Percentiles rank a stretch among this genome's conserved stretches.
These are phyloP conservation scores for Myrmecophaga tridactyla DNA, from an alignment of 2,113 vertebrate genomes.

Conservation along the genomic window DNA sequence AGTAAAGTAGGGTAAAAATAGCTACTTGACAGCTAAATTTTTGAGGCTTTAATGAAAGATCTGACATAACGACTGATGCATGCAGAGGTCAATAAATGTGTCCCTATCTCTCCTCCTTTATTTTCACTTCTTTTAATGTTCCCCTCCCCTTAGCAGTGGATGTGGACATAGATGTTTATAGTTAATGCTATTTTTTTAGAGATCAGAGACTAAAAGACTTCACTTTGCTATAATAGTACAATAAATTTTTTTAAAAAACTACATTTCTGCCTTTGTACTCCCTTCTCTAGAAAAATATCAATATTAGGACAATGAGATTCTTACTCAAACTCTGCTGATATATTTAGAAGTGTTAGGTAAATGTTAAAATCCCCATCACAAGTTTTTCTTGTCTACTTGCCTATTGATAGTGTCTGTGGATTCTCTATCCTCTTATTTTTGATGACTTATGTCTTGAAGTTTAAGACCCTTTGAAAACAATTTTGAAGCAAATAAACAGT, in stretches of 20 bases:
- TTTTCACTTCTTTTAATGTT: background rate
- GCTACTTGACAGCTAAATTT: background rate
- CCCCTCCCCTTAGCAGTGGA: background rate
- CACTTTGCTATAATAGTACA: background rate
- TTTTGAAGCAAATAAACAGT: background rate
- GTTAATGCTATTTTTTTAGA: background rate
- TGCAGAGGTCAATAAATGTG: background rate
- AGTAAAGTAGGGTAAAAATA: background rate
- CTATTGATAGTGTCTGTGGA: background rate
- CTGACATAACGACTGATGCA: background rate
- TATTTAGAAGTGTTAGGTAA: constrained; percentile 37
- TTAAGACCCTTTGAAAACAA: constrained; percentile 22
- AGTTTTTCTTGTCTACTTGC: background rate
- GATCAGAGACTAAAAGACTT: background rate
- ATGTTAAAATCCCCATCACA: background rate
- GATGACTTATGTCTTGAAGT: constrained; percentile 1
- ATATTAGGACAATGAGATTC: background rate
- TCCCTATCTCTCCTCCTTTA: too few relatives aligned
- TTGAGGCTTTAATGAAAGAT: background rate
- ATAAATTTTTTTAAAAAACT: background rate
- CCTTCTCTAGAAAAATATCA: background rate
- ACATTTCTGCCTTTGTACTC: background rate
- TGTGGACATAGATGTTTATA: too few relatives aligned
- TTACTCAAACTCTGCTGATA: constrained; percentile 17
- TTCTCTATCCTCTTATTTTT: background rate